Evolutionary conservation across 2,797 vertebrate species (phyloP).

Genomic region (Apodemus agrarius): DNA sequence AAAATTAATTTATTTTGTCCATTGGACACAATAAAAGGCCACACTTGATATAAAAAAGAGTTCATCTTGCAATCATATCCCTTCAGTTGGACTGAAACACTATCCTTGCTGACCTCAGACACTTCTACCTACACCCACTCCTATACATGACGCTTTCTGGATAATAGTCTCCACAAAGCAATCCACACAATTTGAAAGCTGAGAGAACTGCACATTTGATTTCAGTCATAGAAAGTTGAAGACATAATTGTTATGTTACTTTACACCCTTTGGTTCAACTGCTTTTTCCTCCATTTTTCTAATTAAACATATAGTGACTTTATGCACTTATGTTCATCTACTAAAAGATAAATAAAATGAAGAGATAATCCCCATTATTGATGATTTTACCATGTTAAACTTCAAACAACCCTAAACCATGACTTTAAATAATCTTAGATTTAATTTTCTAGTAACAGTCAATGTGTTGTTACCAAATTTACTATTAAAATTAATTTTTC

Average conservation of each 20-base stretch:
- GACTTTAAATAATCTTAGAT: not conserved
- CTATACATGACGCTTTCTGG: no score
- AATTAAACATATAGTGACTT: not conserved
- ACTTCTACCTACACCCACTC: not conserved
- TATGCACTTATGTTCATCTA: not conserved
- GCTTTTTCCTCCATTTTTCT: not conserved
- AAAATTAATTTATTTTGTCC: not conserved
- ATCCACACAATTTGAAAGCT: not conserved
- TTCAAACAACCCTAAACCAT: not conserved
- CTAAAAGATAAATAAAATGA: not conserved
- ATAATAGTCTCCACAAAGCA: not conserved
- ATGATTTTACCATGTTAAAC: not conserved
- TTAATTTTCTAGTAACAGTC: not conserved
- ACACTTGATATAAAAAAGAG: not conserved
- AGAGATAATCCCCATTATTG: not conserved
- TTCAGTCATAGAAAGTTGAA: not conserved
- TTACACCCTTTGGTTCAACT: not conserved
- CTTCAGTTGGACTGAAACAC: not conserved
- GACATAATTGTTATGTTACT: not conserved
- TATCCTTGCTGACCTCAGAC: not conserved
- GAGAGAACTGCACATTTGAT: not conserved
- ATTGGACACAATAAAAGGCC: not conserved
- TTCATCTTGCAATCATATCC: not conserved
- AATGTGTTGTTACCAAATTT: not conserved
- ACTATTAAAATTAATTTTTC: not conserved